Evolutionary conservation across 2,888 invertebrate genomes (phyloP).

Genomic region (Drosophila incognita): DNA sequence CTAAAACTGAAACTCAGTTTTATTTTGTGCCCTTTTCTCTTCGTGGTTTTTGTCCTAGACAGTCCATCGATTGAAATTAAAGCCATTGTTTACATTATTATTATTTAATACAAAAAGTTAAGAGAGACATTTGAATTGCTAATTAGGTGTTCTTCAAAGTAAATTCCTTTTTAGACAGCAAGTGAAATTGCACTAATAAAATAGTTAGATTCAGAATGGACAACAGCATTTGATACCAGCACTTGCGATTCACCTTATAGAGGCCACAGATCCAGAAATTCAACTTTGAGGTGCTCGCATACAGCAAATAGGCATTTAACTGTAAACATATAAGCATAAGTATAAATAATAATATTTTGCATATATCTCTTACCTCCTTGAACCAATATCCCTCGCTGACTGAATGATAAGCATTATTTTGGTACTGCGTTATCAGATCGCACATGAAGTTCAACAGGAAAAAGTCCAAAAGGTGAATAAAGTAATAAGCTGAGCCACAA

Average conservation of each 20-base stretch:
- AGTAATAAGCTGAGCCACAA: conserved; percentile 20
- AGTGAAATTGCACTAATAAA: conserved; percentile 57
- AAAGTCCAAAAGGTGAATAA: conserved; percentile 27
- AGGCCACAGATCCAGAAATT: conserved; percentile 57
- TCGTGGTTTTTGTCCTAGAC: neutral
- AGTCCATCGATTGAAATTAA: neutral
- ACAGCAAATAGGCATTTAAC: conserved; percentile 51
- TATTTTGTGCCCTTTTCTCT: neutral
- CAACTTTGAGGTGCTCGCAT: conserved; percentile 28
- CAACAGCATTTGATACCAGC: conserved; percentile 49
- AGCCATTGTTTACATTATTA: neutral
- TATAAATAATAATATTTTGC: neutral
- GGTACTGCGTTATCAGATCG: conserved; percentile 39
- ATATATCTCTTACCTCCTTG: conserved; percentile 6
- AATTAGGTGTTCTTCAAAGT: neutral
- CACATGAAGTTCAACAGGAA: conserved; percentile 53
- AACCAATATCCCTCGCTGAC: conserved; percentile 21
- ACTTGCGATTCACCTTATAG: conserved; percentile 34
- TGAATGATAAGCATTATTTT: conserved; percentile 16
- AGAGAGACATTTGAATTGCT: neutral
- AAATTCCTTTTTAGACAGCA: conserved; percentile 20
- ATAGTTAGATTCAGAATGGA: conserved; percentile 29
- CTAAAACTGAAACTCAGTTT: neutral
- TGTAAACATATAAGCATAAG: neutral
- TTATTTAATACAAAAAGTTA: no score